These are phyloP conservation scores for Daktulosphaira vitifoliae DNA, from an alignment of 1,140 invertebrate species.

Conservation along the genomic window DNA sequence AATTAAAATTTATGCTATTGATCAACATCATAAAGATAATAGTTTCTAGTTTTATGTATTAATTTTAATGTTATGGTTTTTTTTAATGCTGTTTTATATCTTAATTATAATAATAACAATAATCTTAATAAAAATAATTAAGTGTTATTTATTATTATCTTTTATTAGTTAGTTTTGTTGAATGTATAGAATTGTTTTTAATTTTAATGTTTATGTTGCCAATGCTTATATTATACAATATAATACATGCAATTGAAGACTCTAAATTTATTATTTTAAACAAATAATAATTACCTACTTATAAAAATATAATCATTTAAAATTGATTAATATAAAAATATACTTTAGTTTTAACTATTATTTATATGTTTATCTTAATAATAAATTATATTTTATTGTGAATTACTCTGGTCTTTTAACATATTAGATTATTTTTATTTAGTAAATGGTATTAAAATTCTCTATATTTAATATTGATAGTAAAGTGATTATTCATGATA, in stretches of 20 bases:
- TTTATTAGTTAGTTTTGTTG: conserved; percentile 26
- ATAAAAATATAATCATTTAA: too few relatives aligned
- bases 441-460: too few relatives aligned
- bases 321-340: too few relatives aligned
- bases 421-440: too few relatives aligned
- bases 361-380: too few relatives aligned
- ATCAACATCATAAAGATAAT: conserved; percentile 9
- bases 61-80: conserved; percentile 6
- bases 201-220: conserved; percentile 8
- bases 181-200: conserved; percentile 17
- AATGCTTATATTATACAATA: conserved; percentile 22
- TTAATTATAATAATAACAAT: conserved; percentile 4
- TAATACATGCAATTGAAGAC: not conserved
- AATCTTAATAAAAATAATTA: too few relatives aligned
- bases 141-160: conserved; percentile 13
- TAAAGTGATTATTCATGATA: too few relatives aligned
- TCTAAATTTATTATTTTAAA: not conserved
- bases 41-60: conserved; percentile 23
- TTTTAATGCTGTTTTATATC: not conserved
- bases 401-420: too few relatives aligned
- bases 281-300: too few relatives aligned
- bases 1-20: conserved; percentile 12
- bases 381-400: too few relatives aligned
- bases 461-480: too few relatives aligned
- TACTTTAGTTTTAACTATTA: too few relatives aligned